These are phyloP conservation scores for Caenorhabditis brenneri DNA, from an alignment of 1,140 invertebrate species.

Conservation along the genomic window DNA sequence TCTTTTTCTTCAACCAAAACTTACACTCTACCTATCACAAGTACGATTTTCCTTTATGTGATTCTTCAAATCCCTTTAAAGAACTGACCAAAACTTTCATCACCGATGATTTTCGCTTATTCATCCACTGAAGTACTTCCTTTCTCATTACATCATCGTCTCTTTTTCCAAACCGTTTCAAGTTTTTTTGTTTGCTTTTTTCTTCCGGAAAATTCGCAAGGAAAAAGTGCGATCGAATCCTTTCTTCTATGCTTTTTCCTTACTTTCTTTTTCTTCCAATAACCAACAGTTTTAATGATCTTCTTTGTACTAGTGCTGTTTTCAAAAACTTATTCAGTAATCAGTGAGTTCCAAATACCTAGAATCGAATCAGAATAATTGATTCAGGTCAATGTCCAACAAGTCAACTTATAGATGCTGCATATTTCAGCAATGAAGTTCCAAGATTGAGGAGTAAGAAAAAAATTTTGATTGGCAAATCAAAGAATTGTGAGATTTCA, in stretches of 20 bases:
- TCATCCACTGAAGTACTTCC: background rate
- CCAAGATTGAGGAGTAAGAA: constrained; percentile 8
- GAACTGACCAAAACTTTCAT: too few relatives aligned
- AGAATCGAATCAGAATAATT: background rate
- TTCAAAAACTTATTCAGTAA: background rate
- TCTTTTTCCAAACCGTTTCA: background rate
- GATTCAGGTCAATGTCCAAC: constrained; percentile 13
- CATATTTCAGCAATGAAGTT: background rate
- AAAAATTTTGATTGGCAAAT: background rate
- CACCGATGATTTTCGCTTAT: too few relatives aligned
- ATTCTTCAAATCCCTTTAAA: too few relatives aligned
- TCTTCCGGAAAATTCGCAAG: background rate
- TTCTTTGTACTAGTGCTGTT: background rate
- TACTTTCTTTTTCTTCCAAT: too few relatives aligned
- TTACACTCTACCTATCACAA: too few relatives aligned
- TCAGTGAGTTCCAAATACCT: background rate
- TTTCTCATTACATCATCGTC: background rate
- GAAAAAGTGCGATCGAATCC: background rate
- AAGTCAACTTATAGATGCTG: constrained; percentile 19
- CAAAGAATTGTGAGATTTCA: constrained; percentile 41
- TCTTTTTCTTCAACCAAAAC: too few relatives aligned
- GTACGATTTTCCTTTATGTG: too few relatives aligned
- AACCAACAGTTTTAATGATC: background rate
- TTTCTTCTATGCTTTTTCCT: background rate
- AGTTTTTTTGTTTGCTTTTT: constrained; percentile 39